Conservation (phyloP, 2,888 invertebrate genomes). For the Ochropacha duplaris region DNA sequence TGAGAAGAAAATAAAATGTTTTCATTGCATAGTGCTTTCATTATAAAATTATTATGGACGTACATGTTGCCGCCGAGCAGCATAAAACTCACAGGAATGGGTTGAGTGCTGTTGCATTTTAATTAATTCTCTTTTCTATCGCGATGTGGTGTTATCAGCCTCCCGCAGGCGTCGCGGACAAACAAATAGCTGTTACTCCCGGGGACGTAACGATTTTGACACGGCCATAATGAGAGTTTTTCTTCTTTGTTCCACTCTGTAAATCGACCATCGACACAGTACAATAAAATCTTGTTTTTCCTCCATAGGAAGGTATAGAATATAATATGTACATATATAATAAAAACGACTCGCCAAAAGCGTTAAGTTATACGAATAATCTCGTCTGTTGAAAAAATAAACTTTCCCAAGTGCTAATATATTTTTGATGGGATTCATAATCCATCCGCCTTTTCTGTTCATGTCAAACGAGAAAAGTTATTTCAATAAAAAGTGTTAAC, state of each 20-base stretch:
- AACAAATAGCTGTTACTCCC: slow-evolving; percentile 71
- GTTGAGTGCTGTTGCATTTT: slow-evolving; percentile 80
- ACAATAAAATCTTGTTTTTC: background rate
- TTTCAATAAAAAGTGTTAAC: slow-evolving; percentile 30
- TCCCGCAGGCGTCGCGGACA: slow-evolving; percentile 71
- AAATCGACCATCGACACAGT: slow-evolving; percentile 21
- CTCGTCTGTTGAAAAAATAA: slow-evolving; percentile 33
- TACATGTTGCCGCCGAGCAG: slow-evolving; percentile 42
- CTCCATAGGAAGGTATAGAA: slow-evolving; percentile 17
- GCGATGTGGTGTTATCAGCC: slow-evolving; percentile 75
- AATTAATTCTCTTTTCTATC: slow-evolving; percentile 82
- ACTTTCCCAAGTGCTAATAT: slow-evolving; percentile 38
- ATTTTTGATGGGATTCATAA: slow-evolving; percentile 46
- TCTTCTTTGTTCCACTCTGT: slow-evolving; percentile 38
- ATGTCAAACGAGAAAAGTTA: slow-evolving; percentile 48
- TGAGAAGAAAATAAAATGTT: slow-evolving; percentile 37
- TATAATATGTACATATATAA: too few species aligned
- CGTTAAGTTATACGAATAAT: slow-evolving; percentile 27
- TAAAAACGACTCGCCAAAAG: slow-evolving; percentile 32
- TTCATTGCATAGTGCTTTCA: slow-evolving; percentile 22
- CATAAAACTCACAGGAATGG: slow-evolving; percentile 70
- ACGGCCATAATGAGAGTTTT: slow-evolving; percentile 58
- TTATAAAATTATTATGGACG: slow-evolving; percentile 50
- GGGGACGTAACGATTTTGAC: slow-evolving; percentile 68
- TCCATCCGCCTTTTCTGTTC: slow-evolving; percentile 33